Evolutionary conservation across 2,113 vertebrate genomes (phyloP), one percentile per base, ranked within the genome.

Genomic region (Triplophysa siluroides): DNA sequence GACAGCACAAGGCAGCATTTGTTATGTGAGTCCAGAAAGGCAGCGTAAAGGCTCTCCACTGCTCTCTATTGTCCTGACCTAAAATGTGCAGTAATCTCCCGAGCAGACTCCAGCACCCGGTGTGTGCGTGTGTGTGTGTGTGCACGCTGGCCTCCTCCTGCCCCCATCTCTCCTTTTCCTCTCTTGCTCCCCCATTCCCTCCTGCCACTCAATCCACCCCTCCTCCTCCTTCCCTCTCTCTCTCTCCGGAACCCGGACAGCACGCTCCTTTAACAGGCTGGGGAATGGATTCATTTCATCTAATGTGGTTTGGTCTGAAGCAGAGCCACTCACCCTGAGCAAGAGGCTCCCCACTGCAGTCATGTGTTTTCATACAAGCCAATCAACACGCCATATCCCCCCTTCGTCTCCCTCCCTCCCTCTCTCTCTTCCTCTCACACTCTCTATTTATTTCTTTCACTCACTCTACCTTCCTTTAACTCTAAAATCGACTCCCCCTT

Each of bases 231-330:
- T 84, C 74, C 88, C 87, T 90, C 84, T 74, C 88, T 84, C 74
- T 88, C 87, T 90, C 90, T 88, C 85, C 78, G 79, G 87, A 89
- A 71, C 87, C 91, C 89, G 54, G 82, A 84, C 89, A 81, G 88
- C 86, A 89, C 85, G 87, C 90, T 90, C 90, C 91, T 91, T 89
- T 92, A 92, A 92, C 85, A 91, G 91, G 90, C 91, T 89, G 86
- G 91, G 88, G 86, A 94, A 93, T 92, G 78, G 93, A 92, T 91
- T 92, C 92, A 89, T 89, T 91, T 93, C 89, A 92, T 94, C 93
- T 92, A 94, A 90, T 93, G 92, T 87, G 91, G 92, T 92, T 92
- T 87, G 93, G 93, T 91, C 92, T 92, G 91, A 89, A 87, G 91
- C 88, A 84, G 86, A 90, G 92, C 92, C 90, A 87, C 90, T 90